These are phyloP conservation scores for Drosophila limbata DNA, from an alignment of 2,888 invertebrate species.

Conservation along the genomic window DNA sequence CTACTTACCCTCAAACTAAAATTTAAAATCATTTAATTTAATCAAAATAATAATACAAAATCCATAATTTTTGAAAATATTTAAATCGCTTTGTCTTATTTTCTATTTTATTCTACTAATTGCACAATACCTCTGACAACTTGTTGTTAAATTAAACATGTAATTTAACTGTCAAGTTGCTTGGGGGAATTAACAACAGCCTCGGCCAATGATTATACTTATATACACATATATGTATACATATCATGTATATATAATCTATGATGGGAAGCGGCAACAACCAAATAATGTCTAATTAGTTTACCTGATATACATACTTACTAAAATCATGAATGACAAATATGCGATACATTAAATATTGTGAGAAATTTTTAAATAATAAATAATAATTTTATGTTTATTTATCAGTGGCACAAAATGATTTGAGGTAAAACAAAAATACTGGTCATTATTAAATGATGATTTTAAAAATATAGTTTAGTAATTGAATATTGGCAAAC, in stretches of 20 bases:
- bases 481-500: neutral
- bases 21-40: conserved; percentile 59
- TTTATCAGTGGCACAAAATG: conserved; percentile 8
- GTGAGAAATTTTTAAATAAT: conserved; percentile 43
- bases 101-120: conserved; percentile 37
- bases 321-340: conserved; percentile 35
- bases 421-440: neutral
- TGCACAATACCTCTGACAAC: conserved; percentile 26
- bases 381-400: conserved; percentile 57
- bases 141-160: conserved; percentile 49
- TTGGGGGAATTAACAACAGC: conserved; percentile 23
- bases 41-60: conserved; percentile 71
- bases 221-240: conserved; percentile 25
- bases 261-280: conserved; percentile 52
- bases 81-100: conserved; percentile 44
- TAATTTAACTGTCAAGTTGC: conserved; percentile 57
- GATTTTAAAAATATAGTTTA: neutral
- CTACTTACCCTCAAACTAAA: conserved; percentile 67
- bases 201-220: conserved; percentile 39
- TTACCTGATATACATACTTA: conserved; percentile 34
- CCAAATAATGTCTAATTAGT: conserved; percentile 57
- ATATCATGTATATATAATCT: conserved; percentile 37
- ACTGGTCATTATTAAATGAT: neutral
- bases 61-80: conserved; percentile 72
- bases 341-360: conserved; percentile 42